These are phyloP conservation scores for Mionectes macconnelli DNA, from an alignment of 2,113 vertebrate genomes.

Conservation along the genomic window DNA sequence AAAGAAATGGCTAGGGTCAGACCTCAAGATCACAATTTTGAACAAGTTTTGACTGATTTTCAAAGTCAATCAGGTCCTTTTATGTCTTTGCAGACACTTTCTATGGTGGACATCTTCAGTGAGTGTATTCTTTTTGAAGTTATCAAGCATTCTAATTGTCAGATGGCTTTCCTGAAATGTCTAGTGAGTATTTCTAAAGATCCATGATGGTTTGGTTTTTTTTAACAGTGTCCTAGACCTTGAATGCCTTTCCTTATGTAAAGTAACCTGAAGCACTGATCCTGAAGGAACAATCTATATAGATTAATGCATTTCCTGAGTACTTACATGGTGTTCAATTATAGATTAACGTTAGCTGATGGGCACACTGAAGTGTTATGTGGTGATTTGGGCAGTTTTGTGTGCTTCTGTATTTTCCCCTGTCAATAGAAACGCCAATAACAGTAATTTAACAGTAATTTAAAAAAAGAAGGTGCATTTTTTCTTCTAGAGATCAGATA, in stretches of 20 bases:
- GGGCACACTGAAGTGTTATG: neutral
- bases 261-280: constrained; percentile 27
- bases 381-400: neutral
- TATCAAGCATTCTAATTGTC: neutral
- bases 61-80: neutral
- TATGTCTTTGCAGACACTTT: neutral
- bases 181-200: neutral
- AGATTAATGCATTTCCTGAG: constrained; percentile 44
- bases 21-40: neutral
- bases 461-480: neutral
- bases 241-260: constrained; percentile 7
- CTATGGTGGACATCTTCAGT: neutral
- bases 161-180: neutral
- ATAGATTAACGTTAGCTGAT: constrained; percentile 35
- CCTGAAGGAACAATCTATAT: constrained; percentile 21
- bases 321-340: constrained; percentile 6
- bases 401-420: neutral
- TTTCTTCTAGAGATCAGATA: neutral
- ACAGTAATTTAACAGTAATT: neutral
- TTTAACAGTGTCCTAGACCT: neutral
- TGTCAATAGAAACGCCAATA: neutral
- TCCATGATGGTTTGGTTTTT: neutral
- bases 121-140: neutral
- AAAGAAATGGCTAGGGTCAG: neutral
- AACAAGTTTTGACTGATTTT: neutral